Evolutionary conservation across 1,140 invertebrate genomes (phyloP).

Genomic region (Camponotus pennsylvanicus): DNA sequence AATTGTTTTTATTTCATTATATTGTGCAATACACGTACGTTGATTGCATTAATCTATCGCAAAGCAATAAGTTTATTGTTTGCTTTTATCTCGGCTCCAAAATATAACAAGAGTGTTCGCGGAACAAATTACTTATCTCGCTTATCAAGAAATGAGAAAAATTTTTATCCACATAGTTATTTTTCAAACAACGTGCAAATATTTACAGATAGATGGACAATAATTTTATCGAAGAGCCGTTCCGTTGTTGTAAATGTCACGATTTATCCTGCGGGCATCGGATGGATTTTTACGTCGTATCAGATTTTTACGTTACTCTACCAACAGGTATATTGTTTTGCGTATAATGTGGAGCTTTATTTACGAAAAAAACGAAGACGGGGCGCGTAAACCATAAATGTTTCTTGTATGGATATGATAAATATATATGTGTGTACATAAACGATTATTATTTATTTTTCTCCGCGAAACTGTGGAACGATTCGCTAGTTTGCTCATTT

Average conservation of each 20-base stretch:
- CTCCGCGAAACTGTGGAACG: not conserved
- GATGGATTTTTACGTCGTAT: constrained; percentile 52
- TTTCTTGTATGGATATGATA: constrained; percentile 10
- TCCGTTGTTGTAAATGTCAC: not conserved
- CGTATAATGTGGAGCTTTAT: constrained; percentile 35
- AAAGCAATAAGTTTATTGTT: not conserved
- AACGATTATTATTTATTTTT: constrained; percentile 50
- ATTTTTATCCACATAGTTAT: constrained; percentile 6
- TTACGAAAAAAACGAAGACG: constrained; percentile 36
- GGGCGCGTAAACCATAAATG: constrained; percentile 29
- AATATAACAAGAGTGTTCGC: not conserved
- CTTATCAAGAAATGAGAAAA: not conserved
- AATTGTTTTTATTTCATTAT: not conserved
- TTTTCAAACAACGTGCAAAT: constrained; percentile 29
- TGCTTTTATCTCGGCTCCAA: not conserved
- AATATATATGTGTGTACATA: not conserved
- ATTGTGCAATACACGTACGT: not conserved
- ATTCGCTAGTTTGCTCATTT: constrained; percentile 46
- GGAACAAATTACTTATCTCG: not conserved
- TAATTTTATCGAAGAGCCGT: constrained; percentile 35
- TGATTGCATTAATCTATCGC: not conserved
- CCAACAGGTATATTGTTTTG: constrained; percentile 20
- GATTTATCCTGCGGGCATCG: constrained; percentile 32
- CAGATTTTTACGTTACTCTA: constrained; percentile 63
- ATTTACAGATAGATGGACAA: constrained; percentile 23